Evolutionary conservation across 2,113 vertebrate species (phyloP).

Genomic region (Mellivora capensis): DNA sequence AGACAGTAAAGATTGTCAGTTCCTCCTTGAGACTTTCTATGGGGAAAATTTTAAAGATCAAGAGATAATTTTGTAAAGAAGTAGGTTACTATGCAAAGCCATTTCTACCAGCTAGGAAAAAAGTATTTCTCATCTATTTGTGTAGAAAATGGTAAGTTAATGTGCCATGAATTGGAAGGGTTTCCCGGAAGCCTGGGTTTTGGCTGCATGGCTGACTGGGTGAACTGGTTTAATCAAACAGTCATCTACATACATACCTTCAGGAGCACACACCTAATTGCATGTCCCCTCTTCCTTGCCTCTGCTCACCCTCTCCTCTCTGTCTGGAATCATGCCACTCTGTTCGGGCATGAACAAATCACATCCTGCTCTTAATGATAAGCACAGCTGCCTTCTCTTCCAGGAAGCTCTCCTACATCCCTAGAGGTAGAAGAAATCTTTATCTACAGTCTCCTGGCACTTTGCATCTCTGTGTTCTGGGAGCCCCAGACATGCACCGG

Average conservation of each 20-base stretch:
- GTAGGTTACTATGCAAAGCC: background rate
- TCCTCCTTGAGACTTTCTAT: background rate
- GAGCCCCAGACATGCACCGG: background rate
- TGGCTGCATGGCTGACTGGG: accelerated
- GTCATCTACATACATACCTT: too few relatives aligned
- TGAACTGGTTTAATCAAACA: background rate
- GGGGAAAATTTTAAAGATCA: background rate
- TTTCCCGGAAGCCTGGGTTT: background rate
- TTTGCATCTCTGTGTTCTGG: background rate
- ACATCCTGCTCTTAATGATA: background rate
- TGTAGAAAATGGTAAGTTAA: background rate
- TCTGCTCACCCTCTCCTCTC: background rate
- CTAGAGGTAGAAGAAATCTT: background rate
- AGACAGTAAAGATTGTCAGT: too few relatives aligned
- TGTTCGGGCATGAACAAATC: background rate
- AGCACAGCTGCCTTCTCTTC: background rate
- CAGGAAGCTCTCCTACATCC: background rate
- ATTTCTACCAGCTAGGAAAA: background rate
- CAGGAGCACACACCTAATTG: background rate
- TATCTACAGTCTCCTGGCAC: background rate
- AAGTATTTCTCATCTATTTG: background rate
- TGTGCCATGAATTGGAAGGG: too few relatives aligned
- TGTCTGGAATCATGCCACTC: background rate
- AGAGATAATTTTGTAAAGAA: background rate
- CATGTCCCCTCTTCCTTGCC: background rate